phyloP scores from a whole-genome alignment of 2,797 vertebrate genomes.

The Sylvilagus floridanus region DNA sequence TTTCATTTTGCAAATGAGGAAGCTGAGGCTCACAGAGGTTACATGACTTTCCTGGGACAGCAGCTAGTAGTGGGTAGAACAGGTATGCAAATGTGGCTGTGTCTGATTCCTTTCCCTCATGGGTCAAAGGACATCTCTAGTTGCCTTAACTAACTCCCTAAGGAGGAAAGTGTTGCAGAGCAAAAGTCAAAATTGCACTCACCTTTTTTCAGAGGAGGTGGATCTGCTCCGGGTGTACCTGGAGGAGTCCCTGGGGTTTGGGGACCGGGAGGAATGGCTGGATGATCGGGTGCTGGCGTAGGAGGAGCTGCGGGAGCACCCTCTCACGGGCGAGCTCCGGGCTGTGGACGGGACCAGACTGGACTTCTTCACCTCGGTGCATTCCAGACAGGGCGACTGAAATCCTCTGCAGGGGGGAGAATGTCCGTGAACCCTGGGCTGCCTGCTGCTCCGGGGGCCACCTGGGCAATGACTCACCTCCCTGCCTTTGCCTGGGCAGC shows the following conservation, averaged over 20 bases:
- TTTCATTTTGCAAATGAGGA: constrained; percentile 24
- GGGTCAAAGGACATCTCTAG: neutral
- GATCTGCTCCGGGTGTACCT: constrained; percentile 92
- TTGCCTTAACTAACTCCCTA: neutral
- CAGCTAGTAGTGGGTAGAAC: neutral
- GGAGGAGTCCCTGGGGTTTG: constrained; percentile 85
- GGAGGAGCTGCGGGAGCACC: constrained; percentile 86
- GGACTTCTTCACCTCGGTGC: constrained; percentile 86
- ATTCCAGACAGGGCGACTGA: constrained; percentile 87
- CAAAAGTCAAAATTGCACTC: constrained; percentile 48
- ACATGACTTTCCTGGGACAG: neutral
- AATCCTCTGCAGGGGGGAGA: constrained; percentile 86
- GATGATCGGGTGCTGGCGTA: constrained; percentile 91
- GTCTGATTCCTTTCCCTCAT: neutral
- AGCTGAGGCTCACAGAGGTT: neutral
- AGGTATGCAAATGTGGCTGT: neutral
- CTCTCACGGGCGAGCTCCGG: constrained; percentile 83
- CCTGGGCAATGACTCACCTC: too few relatives aligned
- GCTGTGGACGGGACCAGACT: constrained; percentile 78
- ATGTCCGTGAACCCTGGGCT: neutral
- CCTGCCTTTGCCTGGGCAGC: neutral
- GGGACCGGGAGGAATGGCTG: constrained; percentile 88
- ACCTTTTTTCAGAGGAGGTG: constrained; percentile 93
- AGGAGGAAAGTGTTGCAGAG: neutral
- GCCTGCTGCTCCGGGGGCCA: neutral